Conservation (phyloP, 1,140 invertebrate species). For the Stegodyphus mimosarum region DNA sequence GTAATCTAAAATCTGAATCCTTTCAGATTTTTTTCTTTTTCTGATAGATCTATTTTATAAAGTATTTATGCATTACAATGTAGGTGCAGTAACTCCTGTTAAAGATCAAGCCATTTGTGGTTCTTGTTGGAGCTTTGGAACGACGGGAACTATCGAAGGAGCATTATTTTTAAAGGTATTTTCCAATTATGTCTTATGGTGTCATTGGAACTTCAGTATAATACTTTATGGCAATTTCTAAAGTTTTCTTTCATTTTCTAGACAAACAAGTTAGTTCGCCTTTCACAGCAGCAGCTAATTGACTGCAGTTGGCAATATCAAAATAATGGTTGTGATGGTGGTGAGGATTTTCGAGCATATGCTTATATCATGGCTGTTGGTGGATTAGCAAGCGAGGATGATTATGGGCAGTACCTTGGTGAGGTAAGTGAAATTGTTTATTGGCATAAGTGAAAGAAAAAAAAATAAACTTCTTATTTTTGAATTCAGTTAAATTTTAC, state of each 20-base stretch:
- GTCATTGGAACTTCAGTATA: too few relatives aligned
- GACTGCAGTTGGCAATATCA: constrained; percentile 97
- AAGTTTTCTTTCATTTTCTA: constrained; percentile 68
- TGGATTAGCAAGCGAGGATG: constrained; percentile 87
- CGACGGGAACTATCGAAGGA: constrained; percentile 91
- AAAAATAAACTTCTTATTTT: too few relatives aligned
- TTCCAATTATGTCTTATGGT: not conserved
- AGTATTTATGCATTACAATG: not conserved
- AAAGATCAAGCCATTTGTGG: constrained; percentile 84
- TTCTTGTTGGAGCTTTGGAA: constrained; percentile 97
- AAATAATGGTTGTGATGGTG: constrained; percentile 97
- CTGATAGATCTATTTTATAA: too few relatives aligned
- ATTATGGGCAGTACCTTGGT: constrained; percentile 90
- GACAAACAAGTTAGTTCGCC: constrained; percentile 54
- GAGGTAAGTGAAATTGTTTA: constrained; percentile 73
- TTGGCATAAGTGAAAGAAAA: not conserved
- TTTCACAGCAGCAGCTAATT: constrained; percentile 78
- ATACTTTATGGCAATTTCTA: constrained; percentile 71
- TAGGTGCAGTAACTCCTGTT: constrained; percentile 89
- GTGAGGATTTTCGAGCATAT: constrained; percentile 89
- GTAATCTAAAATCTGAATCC: too few relatives aligned
- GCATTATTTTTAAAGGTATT: constrained; percentile 79
- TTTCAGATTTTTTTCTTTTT: too few relatives aligned
- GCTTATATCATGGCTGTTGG: constrained; percentile 93
- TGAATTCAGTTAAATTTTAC: too few relatives aligned